Percentiles rank a stretch among this genome's conserved stretches.
Conservation (phyloP, 2,113 vertebrate species). For the Rhabdornis inornatus region DNA sequence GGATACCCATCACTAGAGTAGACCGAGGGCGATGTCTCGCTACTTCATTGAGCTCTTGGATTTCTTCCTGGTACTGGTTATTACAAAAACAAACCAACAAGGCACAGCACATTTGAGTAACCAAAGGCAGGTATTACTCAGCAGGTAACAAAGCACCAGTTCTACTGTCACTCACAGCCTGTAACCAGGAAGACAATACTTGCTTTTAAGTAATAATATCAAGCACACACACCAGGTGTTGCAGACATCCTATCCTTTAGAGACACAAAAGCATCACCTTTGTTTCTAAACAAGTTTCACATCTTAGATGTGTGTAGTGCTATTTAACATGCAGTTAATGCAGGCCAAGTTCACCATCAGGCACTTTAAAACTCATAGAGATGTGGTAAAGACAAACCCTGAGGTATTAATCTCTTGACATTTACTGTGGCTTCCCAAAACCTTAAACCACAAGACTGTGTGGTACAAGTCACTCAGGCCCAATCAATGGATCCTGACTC, state of each 20-base stretch:
- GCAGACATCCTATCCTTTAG: neutral
- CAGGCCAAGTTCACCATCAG: neutral
- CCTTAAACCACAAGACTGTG: neutral
- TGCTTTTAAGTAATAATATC: neutral
- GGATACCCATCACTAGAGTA: constrained; percentile 93
- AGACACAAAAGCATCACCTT: neutral
- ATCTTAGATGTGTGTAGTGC: neutral
- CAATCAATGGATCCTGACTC: neutral
- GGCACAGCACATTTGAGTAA: neutral
- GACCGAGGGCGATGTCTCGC: constrained; percentile 95
- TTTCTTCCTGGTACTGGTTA: constrained; percentile 93
- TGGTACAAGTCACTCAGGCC: neutral
- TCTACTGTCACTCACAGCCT: neutral
- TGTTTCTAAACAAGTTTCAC: neutral
- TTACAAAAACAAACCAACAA: neutral
- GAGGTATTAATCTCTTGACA: neutral
- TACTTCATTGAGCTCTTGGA: constrained; percentile 91
- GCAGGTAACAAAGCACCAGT: neutral
- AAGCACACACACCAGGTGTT: neutral
- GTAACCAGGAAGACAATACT: neutral
- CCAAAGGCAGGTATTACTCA: neutral
- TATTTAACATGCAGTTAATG: neutral
- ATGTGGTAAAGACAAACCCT: neutral
- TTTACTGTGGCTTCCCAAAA: neutral
- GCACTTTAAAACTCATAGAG: neutral